A percentile compares a stretch with the other conserved stretches of the same genome.
Conservation (phyloP, 2,888 invertebrate genomes). For the Villa cingulata region DNA sequence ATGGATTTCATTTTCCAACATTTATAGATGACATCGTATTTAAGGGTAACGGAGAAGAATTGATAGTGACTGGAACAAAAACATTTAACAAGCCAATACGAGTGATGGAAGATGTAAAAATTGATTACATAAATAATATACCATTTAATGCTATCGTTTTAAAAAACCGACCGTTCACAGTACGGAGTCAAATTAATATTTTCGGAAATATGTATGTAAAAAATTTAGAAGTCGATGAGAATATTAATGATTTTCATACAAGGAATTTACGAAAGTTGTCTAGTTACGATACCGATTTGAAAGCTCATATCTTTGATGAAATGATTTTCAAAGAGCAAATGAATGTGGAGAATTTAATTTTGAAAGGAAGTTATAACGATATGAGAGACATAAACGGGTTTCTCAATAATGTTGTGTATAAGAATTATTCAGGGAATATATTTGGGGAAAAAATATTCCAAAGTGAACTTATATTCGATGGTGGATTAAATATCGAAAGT, state of each 20-base stretch:
- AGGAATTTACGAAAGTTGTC: conserved; percentile 14
- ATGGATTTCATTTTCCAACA: conserved; percentile 29
- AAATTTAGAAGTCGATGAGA: conserved; percentile 16
- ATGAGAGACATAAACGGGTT: conserved; percentile 21
- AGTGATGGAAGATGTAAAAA: conserved; percentile 25
- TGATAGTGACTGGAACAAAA: conserved; percentile 23
- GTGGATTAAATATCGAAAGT: conserved; percentile 26
- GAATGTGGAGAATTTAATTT: conserved; percentile 20
- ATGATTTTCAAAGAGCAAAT: conserved; percentile 16
- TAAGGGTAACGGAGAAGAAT: conserved; percentile 24
- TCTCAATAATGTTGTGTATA: conserved; percentile 25
- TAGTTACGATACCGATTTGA: conserved; percentile 19
- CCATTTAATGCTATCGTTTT: conserved; percentile 32
- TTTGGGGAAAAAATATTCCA: conserved; percentile 26
- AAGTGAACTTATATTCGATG: conserved; percentile 24
- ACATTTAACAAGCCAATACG: conserved; percentile 27
- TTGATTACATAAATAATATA: conserved; percentile 33
- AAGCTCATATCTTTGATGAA: conserved; percentile 22
- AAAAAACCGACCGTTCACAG: conserved; percentile 18
- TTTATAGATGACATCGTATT: conserved; percentile 33
- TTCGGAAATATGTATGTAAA: conserved; percentile 22
- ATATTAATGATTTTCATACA: conserved; percentile 18
- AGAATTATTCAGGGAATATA: conserved; percentile 17
- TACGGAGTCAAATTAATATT: conserved; percentile 22
- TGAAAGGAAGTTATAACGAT: conserved; percentile 22